Base-by-base conservation (phyloP, 2,888 invertebrate species). In the Ormyrus nitidulus region DNA sequence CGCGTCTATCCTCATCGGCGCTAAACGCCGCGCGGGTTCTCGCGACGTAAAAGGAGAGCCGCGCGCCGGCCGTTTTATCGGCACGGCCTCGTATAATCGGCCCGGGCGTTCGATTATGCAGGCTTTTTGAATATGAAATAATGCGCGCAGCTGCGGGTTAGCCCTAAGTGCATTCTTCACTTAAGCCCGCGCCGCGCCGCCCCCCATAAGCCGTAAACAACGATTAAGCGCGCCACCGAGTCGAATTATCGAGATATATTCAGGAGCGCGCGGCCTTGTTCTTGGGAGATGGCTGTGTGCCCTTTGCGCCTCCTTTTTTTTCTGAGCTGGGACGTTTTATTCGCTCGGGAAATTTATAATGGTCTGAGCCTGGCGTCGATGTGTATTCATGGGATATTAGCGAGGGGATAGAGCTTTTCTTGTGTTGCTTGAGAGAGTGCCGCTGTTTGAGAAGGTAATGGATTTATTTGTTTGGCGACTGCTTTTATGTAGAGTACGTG, bases 241-340 rank as follows among this genome's bases (percentile, higher is more conserved):
- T 86, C 87, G 86, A 88, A 88, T 88, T 88, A 89, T 87, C 86
- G 86, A 86, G 86, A 88, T 86, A 86, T 85, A 87, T 85, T 74
- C 77, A 58, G 19, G 19, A 19, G 19, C 19, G 19, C 19, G 19
- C 19, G 19, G 19, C 19, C 19, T 19, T 19, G 19, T 19, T 19
- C 19, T 19, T 19, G 19, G 19, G 19, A 19, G 19, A 19, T 19
- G 19, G 19, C 19, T 19, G 19, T 1, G 19, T 19, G 19, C 19
- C 19, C 19, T 19, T 19, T 19, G 19, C 19, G 0, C 19, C 19
- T 19, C 19, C 19, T 19, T 19, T 19, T 19, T 19, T 19, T 19
- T 19, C 19, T 19, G 1, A 0, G 19, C 19, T 1, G 19, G 19
- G 19, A 19, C 19, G 19, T 19, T 19, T 19, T 19, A 19, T 19